These are phyloP conservation scores for Apogon talboti DNA, from an alignment of 2,797 vertebrate genomes.

Conservation along the genomic window DNA sequence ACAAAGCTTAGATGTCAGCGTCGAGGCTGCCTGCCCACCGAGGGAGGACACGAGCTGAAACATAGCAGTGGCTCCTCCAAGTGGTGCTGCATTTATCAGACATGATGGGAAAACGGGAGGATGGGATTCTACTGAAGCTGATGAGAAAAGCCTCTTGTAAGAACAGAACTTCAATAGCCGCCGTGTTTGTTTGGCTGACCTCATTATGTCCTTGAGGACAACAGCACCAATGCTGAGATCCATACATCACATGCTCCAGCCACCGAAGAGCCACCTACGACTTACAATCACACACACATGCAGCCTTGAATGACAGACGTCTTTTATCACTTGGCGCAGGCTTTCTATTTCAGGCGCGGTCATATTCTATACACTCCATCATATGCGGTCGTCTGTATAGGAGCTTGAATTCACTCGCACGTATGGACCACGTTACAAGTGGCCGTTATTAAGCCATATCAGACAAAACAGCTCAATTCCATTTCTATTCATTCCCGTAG, in stretches of 20 bases:
- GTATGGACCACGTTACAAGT: conserved; percentile 19
- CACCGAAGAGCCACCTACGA: conserved; percentile 18
- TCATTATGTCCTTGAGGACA: conserved; percentile 41
- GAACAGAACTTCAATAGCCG: neutral
- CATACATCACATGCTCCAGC: conserved; percentile 47
- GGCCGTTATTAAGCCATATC: conserved; percentile 23
- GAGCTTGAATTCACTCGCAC: conserved; percentile 13
- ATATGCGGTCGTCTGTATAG: conserved; percentile 2
- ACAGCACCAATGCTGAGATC: conserved; percentile 22
- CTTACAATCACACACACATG: conserved; percentile 22
- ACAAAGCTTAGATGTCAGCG: neutral
- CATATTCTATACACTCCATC: conserved; percentile 17
- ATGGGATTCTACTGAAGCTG: neutral
- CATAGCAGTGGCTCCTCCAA: conserved; percentile 66
- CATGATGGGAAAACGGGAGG: neutral
- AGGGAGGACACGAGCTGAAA: conserved; percentile 6
- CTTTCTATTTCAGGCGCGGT: conserved; percentile 14
- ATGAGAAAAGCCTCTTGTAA: neutral
- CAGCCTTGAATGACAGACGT: conserved; percentile 27
- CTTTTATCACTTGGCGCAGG: conserved; percentile 13
- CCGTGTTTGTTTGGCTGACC: conserved; percentile 33
- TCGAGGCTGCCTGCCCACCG: conserved; percentile 5
- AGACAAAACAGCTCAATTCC: conserved; percentile 36
- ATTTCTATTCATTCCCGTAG: conserved; percentile 17
- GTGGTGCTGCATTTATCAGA: conserved; percentile 42